Conservation (phyloP, 1,140 invertebrate genomes). For the Pentalonia nigronervosa region DNA sequence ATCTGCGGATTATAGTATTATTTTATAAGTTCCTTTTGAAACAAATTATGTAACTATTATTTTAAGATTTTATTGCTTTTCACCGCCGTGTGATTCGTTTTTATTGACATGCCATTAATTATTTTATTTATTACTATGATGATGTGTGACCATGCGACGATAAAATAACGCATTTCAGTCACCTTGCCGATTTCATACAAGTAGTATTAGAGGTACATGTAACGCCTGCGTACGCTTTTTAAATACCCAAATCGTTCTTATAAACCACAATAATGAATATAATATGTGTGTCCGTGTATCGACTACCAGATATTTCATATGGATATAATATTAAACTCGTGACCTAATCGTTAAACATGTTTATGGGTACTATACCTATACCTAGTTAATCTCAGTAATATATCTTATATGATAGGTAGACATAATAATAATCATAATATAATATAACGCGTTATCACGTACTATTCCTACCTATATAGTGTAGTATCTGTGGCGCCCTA, state of each 20-base stretch:
- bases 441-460: neutral
- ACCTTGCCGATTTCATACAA: too few species aligned
- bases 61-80: neutral
- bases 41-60: neutral
- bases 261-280: neutral
- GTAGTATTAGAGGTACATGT: too few species aligned
- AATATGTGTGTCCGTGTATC: neutral
- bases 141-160: neutral
- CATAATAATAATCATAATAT: neutral
- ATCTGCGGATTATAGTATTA: neutral
- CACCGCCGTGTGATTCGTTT: neutral
- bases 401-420: neutral
- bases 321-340: neutral
- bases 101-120: neutral
- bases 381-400: neutral
- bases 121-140: neutral
- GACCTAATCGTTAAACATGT: neutral
- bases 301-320: neutral
- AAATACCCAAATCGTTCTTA: neutral
- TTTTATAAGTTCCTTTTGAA: neutral
- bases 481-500: neutral
- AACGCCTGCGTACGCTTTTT: neutral
- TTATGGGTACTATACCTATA: neutral
- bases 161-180: neutral
- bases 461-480: neutral